Base-by-base conservation (phyloP, 2,113 vertebrate genomes). In the Callorhinus ursinus region DNA sequence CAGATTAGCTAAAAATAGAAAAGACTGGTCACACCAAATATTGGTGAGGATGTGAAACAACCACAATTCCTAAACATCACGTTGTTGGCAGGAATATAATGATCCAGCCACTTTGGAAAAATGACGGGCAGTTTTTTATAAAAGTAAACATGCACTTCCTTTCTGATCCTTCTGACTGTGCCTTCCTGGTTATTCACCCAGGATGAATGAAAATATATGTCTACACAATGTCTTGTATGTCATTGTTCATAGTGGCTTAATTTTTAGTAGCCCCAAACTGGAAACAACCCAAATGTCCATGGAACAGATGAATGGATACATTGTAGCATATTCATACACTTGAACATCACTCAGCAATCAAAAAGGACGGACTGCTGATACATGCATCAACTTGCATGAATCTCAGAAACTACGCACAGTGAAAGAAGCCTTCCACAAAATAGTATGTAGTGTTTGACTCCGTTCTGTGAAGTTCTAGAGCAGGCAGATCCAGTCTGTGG, bases 361-460 rank as follows among this genome's bases (percentile, higher is more conserved):
- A 51, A 51, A 63, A 36, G 39, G 80, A 14, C 21, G 15, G 53
- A 16, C 19, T 2, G 1, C 49, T 26, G 67, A 22, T 19, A 3
- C 15, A 2, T 36, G 31, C 13, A 12, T 57, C 71, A 53, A 3
- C 80, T 22, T 31, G 74, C 14, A 1, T 0, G 6, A 31, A 4
- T 67, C 39, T 81, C n/a, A n/a, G 1, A 77, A 49, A 14, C 81
- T 28, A 2, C 3, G 28, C 15, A 1, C 3, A 24, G 28, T 3
- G 12, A n/a, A 55, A 22, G 69, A 49, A 63, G 28, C 28, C 46
- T 74, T 26, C 14, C 31, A 31, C 31, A 15, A 14, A 79, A 33
- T 19, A 26, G 28, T 0, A 3, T 14, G 2, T 0, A 1, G 5
- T 19, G 2, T 36, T 0, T 28, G n/a, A 7, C 33, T 80, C 16